These are phyloP conservation scores for Osedax fenrisi DNA, from an alignment of 2,888 invertebrate genomes.

Conservation along the genomic window DNA sequence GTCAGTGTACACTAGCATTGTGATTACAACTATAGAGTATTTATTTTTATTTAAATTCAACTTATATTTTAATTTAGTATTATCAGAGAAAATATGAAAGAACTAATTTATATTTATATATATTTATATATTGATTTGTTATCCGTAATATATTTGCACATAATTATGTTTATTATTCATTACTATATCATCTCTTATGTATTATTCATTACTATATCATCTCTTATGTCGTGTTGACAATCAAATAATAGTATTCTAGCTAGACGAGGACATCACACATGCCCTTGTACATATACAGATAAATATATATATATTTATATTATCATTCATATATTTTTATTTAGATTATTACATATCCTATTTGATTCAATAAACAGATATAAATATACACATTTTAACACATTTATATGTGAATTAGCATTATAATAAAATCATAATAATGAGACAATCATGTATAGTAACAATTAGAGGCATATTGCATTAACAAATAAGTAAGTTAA, in stretches of 20 bases:
- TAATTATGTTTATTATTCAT: too few relatives aligned
- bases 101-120: too few relatives aligned
- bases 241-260: not conserved
- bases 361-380: too few relatives aligned
- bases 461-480: not conserved
- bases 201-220: not conserved
- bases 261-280: not conserved
- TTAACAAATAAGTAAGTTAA: conserved; percentile 28
- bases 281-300: not conserved
- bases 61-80: not conserved
- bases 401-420: not conserved
- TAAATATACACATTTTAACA: not conserved
- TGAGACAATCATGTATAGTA: not conserved
- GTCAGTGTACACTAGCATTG: too few relatives aligned
- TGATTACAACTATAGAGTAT: not conserved
- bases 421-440: not conserved
- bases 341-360: not conserved
- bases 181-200: not conserved
- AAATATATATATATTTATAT: not conserved
- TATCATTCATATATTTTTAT: conserved; percentile 17
- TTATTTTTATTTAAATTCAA: not conserved
- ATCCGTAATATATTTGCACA: too few relatives aligned
- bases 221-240: not conserved
- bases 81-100: not conserved
- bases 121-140: too few relatives aligned